Evolutionary conservation across 1,140 invertebrate species (phyloP), one percentile per base, ranked within the genome.

Genomic region (Dendrolimus punctatus): DNA sequence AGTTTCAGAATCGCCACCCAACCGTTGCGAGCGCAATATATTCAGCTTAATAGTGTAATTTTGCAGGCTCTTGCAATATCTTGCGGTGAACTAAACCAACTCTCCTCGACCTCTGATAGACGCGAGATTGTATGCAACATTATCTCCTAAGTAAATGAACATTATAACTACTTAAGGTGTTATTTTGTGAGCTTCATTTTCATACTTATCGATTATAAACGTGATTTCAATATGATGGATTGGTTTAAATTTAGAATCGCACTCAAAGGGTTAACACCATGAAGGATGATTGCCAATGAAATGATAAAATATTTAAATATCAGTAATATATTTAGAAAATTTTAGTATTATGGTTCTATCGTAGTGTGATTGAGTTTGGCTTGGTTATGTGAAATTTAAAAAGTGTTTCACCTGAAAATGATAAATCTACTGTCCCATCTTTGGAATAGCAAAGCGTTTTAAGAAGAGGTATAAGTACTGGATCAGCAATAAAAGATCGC

Each of bases 41-140:
- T 68, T 67, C 58, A 58, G 58, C 58, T 68, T 68, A 68, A 68
- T 68, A 64, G 65, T 68, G 65, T 68, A 68, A 68, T 68, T 68
- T 62, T 62, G 59, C 62, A 62, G 54, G 58, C 52, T 58, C 62
- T 55, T 58, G 62, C 55, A 61, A 68, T 68, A 64, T 68, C 65
- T 68, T 68, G 65, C 59, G 65, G 64, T 58, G 51, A 55, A 60
- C 54, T 62, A 53, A 39, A 43, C 51, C 53, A 57, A 48, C 55
- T 53, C 51, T 46, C 55, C 48, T 38, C 55, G 50, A 58, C 56
- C 58, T 48, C 49, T 62, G 58, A 62, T 57, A 58, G 57, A 52
- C 54, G 47, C 57, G 52, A 59, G 59, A 57, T 66, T 60, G 60
- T 57, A 62, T 47, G 58, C 62, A 51, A 55, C 58, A 60, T 54